Evolutionary conservation across 2,888 invertebrate genomes (phyloP), one percentile per base, ranked within the genome.

Genomic region (Atethmia centrago): DNA sequence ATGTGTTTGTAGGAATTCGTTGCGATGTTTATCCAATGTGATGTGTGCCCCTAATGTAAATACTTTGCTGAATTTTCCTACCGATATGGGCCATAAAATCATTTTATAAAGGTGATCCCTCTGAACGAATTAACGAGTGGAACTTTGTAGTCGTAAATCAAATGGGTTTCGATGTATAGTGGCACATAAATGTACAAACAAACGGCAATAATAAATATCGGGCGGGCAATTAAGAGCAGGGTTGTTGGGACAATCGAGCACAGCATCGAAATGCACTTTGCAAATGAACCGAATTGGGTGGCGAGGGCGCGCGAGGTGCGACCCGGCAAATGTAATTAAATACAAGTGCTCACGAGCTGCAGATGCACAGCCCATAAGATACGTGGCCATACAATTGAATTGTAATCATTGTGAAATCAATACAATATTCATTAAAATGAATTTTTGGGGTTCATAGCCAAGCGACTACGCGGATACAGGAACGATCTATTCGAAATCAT

Each of bases 251-350:
- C 94, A 94, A 94, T 95, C 90, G 93, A 88, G 90, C 88, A 85
- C 91, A 91, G 94, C 95, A 96, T 95, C 93, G 95, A 95, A 95
- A 95, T 96, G 96, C 95, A 96, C 96, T 96, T 95, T 94, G 95
- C 95, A 96, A 96, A 96, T 96, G 95, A 96, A 95, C 93, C 93
- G 92, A 93, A 94, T 90, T 89, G 91, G 88, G 85, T 85, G 83
- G 85, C 67, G 72, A 88, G 88, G 88, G 85, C 85, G 77, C 75
- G 86, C 76, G 87, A 79, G 88, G 82, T 87, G 85, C 74, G 76
- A 61, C 79, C 86, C 80, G 77, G 83, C 88, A 88, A 95, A 95
- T 95, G 93, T 94, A 93, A 95, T 95, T 95, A 94, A 95, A 93
- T 90, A 91, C 88, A 85, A 85, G 79, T 72, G 67, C 76, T 65